Evolutionary conservation across 92 coral and sea anemone genomes (phyloP).

Genomic region (Porites divaricata): DNA sequence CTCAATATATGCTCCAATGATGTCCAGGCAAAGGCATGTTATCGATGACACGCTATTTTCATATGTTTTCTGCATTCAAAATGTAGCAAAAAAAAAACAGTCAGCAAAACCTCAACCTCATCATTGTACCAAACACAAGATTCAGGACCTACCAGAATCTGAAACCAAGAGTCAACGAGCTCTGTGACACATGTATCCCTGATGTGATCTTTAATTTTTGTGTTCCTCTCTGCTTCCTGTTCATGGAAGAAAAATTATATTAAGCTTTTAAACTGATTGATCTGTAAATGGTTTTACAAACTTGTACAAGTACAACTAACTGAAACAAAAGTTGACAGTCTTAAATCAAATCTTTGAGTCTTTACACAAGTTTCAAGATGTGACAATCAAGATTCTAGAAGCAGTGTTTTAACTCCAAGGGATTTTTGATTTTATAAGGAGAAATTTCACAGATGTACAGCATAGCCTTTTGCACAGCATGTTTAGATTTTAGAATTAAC

Average conservation of each 20-base stretch:
- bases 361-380: too few species aligned
- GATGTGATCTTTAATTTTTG: constrained; percentile 92
- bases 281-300: too few species aligned
- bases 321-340: too few species aligned
- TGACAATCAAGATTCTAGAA: too few species aligned
- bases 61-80: constrained; percentile 74
- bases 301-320: too few species aligned
- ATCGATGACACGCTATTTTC: constrained; percentile 74
- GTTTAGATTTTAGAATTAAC: too few species aligned
- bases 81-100: background rate
- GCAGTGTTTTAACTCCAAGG: too few species aligned
- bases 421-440: too few species aligned
- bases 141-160: constrained; percentile 74
- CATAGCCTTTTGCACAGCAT: too few species aligned
- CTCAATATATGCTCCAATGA: constrained; percentile 91
- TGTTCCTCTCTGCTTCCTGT: constrained; percentile 85
- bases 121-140: background rate
- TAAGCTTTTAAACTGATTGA: too few species aligned
- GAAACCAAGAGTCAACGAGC: constrained; percentile 88
- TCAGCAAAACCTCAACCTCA: background rate
- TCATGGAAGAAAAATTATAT: background rate
- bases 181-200: constrained; percentile 85
- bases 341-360: too few species aligned
- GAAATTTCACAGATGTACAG: too few species aligned
- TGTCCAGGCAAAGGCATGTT: constrained; percentile 91